These are phyloP conservation scores for Malurus leucopterus DNA, from an alignment of 2,797 vertebrate genomes.

Conservation along the genomic window DNA sequence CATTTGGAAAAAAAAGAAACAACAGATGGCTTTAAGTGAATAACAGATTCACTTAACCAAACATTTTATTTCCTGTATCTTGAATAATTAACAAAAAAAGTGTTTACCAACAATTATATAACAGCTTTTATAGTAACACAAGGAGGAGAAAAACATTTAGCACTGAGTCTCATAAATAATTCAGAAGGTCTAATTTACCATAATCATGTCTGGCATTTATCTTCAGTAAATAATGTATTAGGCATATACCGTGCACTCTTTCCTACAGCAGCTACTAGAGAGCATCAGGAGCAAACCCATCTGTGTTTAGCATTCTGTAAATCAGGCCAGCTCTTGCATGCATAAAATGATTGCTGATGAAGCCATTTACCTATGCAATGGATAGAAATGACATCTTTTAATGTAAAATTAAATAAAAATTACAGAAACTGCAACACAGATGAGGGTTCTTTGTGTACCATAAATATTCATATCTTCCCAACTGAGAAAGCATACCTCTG, in stretches of 20 bases:
- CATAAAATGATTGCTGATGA: conserved; percentile 61
- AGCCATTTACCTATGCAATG: conserved; percentile 62
- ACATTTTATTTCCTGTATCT: conserved; percentile 56
- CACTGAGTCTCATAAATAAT: conserved; percentile 72
- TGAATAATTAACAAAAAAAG: conserved; percentile 61
- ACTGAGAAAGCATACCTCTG: conserved; percentile 62
- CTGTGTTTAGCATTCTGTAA: conserved; percentile 51
- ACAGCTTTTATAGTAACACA: conserved; percentile 56
- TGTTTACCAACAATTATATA: conserved; percentile 64
- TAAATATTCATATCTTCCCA: conserved; percentile 75
- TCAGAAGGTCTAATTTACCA: conserved; percentile 74
- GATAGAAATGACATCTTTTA: conserved; percentile 54
- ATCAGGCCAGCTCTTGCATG: conserved; percentile 43
- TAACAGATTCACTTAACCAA: conserved; percentile 51
- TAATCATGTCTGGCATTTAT: conserved; percentile 71
- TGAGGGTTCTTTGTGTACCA: conserved; percentile 15
- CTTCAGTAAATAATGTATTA: conserved; percentile 64
- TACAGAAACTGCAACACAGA: conserved; percentile 43
- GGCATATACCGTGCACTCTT: conserved; percentile 37
- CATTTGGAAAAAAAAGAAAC: neutral
- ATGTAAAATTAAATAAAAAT: conserved; percentile 68
- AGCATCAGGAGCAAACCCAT: conserved; percentile 36
- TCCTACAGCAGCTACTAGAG: conserved; percentile 42
- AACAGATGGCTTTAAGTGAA: conserved; percentile 8
- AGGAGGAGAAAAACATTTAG: conserved; percentile 58